A percentile compares a stretch with the other conserved stretches of the same genome.
phyloP scores from a whole-genome alignment of 2,113 vertebrate genomes.

The Colinus virginianus region DNA sequence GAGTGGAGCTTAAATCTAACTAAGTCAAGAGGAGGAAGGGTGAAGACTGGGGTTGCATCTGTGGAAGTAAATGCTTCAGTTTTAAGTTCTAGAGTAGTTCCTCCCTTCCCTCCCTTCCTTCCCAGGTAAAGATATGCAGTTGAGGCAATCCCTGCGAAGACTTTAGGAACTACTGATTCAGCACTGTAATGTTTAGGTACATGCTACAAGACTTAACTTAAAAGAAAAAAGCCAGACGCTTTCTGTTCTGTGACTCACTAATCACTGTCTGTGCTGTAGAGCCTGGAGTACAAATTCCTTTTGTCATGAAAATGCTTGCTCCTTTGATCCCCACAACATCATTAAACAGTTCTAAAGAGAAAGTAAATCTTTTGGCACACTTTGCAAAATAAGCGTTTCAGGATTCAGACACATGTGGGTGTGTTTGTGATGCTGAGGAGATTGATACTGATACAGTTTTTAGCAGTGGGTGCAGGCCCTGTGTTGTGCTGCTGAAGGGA shows the following conservation, averaged over 20 bases:
- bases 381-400: conserved; percentile 62
- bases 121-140: conserved; percentile 42
- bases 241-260: conserved; percentile 71
- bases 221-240: conserved; percentile 60
- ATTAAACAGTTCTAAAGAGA: conserved; percentile 70
- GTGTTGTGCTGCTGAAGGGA: not conserved
- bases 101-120: not conserved
- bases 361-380: conserved; percentile 76
- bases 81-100: not conserved
- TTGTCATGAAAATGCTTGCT: conserved; percentile 76
- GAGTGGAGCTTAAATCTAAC: not conserved
- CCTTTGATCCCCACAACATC: conserved; percentile 75
- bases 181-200: conserved; percentile 62
- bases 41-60: not conserved
- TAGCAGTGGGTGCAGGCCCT: conserved; percentile 46
- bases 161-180: conserved; percentile 9
- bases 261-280: conserved; percentile 71
- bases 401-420: conserved; percentile 57
- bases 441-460: conserved; percentile 69
- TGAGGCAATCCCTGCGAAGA: conserved; percentile 8
- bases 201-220: conserved; percentile 54
- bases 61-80: not conserved
- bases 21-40: not conserved
- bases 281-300: conserved; percentile 72
- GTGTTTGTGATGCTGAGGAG: conserved; percentile 67